Conservation (phyloP, 2,888 invertebrate genomes). For the Agapostemon virescens region DNA sequence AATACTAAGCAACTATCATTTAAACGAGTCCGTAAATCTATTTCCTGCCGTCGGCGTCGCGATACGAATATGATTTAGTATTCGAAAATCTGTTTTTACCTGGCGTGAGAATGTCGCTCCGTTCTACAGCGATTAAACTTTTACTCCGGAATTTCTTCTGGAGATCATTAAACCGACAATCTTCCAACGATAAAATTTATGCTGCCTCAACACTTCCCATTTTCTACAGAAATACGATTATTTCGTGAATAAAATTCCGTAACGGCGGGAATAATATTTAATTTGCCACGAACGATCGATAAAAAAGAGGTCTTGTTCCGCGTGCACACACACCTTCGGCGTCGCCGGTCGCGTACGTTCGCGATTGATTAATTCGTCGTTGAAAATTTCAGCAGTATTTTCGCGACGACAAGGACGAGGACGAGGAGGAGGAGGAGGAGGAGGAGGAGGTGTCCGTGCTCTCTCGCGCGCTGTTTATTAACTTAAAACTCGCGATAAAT, state of each 20-base stretch:
- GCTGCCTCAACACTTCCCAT: neutral
- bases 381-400: neutral
- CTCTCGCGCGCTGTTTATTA: constrained; percentile 24
- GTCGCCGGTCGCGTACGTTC: neutral
- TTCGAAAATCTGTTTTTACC: neutral
- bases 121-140: neutral
- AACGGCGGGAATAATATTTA: neutral
- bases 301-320: neutral
- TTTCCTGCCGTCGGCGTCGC: neutral
- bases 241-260: constrained; percentile 4
- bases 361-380: constrained; percentile 12
- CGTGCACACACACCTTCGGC: neutral
- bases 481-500: constrained; percentile 30
- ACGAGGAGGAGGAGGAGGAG: neutral
- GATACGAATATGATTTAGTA: neutral
- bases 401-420: neutral
- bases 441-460: neutral
- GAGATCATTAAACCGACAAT: constrained; percentile 9
- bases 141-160: neutral
- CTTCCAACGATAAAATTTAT: neutral
- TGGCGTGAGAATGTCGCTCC: neutral
- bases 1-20: neutral
- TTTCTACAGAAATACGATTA: constrained; percentile 4
- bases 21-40: neutral
- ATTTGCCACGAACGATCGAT: neutral